phyloP scores from a whole-genome alignment of 2,888 invertebrate genomes.

The Nemotelus nigrinus region DNA sequence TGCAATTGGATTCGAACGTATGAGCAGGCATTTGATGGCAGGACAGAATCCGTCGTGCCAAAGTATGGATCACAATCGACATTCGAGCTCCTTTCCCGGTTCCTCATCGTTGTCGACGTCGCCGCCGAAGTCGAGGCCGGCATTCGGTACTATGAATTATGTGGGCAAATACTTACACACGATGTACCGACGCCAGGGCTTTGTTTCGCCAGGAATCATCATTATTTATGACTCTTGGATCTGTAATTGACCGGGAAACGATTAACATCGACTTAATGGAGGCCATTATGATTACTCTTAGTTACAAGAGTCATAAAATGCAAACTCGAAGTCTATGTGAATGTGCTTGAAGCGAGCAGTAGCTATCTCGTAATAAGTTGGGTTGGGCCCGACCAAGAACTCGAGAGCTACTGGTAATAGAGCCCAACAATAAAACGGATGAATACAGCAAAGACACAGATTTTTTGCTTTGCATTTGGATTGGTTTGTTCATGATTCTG shows the following conservation, averaged over 20 bases:
- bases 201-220: slow-evolving; percentile 33
- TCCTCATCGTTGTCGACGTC: slow-evolving; percentile 6
- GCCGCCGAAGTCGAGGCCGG: no score
- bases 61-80: slow-evolving; percentile 35
- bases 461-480: no score
- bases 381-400: no score
- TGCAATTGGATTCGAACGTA: slow-evolving; percentile 18
- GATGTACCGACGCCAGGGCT: slow-evolving; percentile 19
- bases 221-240: slow-evolving; percentile 39
- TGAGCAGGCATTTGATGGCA: neutral
- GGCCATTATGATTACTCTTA: slow-evolving; percentile 21
- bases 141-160: slow-evolving; percentile 17
- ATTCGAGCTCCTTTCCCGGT: slow-evolving; percentile 36
- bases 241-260: slow-evolving; percentile 25
- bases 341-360: no score
- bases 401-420: no score
- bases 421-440: no score
- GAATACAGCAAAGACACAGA: no score
- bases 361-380: no score
- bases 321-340: neutral
- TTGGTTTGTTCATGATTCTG: no score
- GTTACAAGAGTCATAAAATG: slow-evolving; percentile 31
- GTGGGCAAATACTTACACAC: slow-evolving; percentile 32
- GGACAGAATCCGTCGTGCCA: neutral
- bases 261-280: slow-evolving; percentile 39